phyloP scores from a whole-genome alignment of 2,888 invertebrate genomes.

The Acrobasis repandana region DNA sequence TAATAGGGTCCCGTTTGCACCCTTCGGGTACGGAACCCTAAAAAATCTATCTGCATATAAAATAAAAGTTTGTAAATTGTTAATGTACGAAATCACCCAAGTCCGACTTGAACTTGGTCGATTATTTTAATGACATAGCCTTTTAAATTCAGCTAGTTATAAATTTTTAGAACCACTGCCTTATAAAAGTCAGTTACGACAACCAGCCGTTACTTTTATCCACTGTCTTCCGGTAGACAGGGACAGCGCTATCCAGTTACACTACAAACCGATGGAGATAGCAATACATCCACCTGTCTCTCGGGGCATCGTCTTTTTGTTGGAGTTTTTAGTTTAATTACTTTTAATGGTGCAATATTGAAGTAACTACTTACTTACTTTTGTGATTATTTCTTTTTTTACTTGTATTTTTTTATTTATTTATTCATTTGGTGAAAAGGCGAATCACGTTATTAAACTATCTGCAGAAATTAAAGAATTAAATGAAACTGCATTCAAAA shows the following conservation, averaged over 20 bases:
- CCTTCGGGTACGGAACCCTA: too few species aligned
- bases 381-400: conserved; percentile 27
- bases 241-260: conserved; percentile 41
- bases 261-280: conserved; percentile 42
- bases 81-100: too few species aligned
- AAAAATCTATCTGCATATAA: too few species aligned
- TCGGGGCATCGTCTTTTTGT: conserved; percentile 50
- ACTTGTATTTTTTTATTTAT: not conserved
- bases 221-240: conserved; percentile 68
- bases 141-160: not conserved
- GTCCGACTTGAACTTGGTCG: too few species aligned
- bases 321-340: conserved; percentile 59
- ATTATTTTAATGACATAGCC: too few species aligned
- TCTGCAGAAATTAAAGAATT: too few species aligned
- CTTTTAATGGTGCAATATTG: conserved; percentile 67
- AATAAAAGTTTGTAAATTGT: too few species aligned
- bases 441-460: too few species aligned
- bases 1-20: too few species aligned
- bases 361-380: conserved; percentile 30
- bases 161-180: conserved; percentile 55
- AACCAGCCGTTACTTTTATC: conserved; percentile 75
- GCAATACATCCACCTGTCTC: conserved; percentile 65
- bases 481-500: too few species aligned
- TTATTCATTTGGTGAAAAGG: too few species aligned
- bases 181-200: conserved; percentile 77